phyloP scores from a whole-genome alignment of 2,888 invertebrate species.

The Terebella lapidaria region DNA sequence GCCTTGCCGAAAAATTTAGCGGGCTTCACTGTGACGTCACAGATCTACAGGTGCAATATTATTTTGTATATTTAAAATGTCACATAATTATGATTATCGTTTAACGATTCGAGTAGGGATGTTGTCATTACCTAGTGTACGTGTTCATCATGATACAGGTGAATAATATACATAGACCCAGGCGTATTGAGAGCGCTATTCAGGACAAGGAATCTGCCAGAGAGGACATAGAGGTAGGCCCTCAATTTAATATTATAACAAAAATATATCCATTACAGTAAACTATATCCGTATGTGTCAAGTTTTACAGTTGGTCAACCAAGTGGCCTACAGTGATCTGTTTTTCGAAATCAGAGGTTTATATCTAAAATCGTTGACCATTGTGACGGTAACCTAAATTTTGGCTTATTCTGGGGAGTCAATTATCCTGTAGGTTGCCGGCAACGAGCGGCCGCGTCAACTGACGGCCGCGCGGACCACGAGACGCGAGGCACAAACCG shows the following conservation, averaged over 20 bases:
- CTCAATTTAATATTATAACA: no score
- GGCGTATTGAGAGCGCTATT: slow-evolving; percentile 43
- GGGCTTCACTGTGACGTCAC: slow-evolving; percentile 34
- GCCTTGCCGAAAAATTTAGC: slow-evolving; percentile 32
- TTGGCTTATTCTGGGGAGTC: not conserved
- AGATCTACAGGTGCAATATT: slow-evolving; percentile 40
- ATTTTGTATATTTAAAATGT: no score
- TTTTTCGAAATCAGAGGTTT: no score
- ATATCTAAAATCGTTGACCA: no score
- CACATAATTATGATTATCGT: not conserved
- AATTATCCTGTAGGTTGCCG: slow-evolving; percentile 33
- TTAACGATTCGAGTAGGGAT: not conserved
- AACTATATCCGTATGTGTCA: no score
- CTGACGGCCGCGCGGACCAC: slow-evolving; percentile 42
- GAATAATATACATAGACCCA: slow-evolving; percentile 42
- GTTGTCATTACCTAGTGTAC: not conserved
- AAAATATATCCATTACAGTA: no score
- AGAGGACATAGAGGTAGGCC: slow-evolving; percentile 41
- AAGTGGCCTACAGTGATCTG: no score
- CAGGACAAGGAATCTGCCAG: slow-evolving; percentile 44
- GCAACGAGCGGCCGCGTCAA: slow-evolving; percentile 39
- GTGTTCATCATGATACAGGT: slow-evolving; percentile 28
- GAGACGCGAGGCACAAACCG: slow-evolving; percentile 38
- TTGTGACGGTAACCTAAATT: no score
- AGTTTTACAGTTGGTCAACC: no score